Evolutionary conservation across 2,113 vertebrate genomes (phyloP).

Genomic region (Daphoenositta chrysoptera): DNA sequence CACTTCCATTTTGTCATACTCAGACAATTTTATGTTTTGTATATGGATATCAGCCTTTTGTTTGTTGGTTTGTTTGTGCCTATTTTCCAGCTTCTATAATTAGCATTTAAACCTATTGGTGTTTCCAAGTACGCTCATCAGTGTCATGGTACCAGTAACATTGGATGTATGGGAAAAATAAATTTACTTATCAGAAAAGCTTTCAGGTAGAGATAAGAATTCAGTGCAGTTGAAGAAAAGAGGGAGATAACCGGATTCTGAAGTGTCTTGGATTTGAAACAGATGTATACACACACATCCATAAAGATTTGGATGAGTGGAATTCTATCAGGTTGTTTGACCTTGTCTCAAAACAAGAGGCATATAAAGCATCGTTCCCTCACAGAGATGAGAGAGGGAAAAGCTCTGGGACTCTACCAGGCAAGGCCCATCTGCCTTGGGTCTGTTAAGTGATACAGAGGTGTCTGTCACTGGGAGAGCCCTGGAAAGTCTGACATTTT

Average conservation of each 20-base stretch:
- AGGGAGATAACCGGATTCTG: not conserved
- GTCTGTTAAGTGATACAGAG: not conserved
- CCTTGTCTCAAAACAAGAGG: not conserved
- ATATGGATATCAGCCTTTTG: not conserved
- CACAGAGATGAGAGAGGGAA: not conserved
- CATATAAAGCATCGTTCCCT: not conserved
- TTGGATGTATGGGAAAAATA: not conserved
- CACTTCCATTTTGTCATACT: not conserved
- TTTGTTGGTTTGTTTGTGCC: not conserved
- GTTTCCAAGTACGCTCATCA: not conserved
- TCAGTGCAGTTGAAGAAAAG: not conserved
- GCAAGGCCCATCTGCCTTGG: not conserved
- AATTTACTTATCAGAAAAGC: not conserved
- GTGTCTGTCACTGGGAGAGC: rapidly evolving
- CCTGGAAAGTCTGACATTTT: not conserved
- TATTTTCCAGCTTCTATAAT: not conserved
- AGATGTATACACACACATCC: not conserved
- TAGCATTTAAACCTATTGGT: not conserved
- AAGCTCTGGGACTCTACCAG: not conserved
- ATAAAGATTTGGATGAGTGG: not conserved
- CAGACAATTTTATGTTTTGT: not conserved
- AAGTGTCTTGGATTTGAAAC: not conserved
- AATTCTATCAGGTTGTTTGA: not conserved
- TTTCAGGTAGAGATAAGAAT: not conserved
- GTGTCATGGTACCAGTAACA: not conserved